Base-by-base conservation (phyloP, 1,140 invertebrate species). In the Saccostrea glomerata region DNA sequence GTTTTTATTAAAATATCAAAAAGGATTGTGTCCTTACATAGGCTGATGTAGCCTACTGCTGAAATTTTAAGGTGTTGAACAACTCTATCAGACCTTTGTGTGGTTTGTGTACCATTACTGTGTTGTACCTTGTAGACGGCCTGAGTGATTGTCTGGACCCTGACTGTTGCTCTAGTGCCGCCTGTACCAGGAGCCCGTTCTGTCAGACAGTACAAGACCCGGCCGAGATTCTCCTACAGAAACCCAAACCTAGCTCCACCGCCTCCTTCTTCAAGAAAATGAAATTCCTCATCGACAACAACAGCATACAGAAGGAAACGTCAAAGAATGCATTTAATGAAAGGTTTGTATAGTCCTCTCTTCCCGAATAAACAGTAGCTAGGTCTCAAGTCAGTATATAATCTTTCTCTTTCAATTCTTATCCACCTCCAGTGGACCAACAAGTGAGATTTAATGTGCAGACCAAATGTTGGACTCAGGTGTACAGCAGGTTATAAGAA, bases 241-340 rank as follows among this genome's bases (percentile, higher is more conserved):
- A 99, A 95, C 98, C 99, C 93, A 98, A 98, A 1, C 98, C 98
- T 1, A 97, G 98, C 23, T 98, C 98, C 89, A 99, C 98, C 0
- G 98, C 98, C 0, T 99, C 98, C 0, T 99, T 99, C 96, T 99
- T 99, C 94, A 98, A 99, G 94, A 97, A 98, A 93, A 99, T 99
- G 97, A 98, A 98, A 94, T 99, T 99, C 95, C 96, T 99, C 66
- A 99, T 99, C 90, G 98, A 99, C 95, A 98, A 99, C 94, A 98
- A 98, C 93, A 99, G 98, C 95, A 96, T 99, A 23, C 99, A 99
- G 95, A 98, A 98, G 94, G 99, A 99, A 95, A 98, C 98, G 23
- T 97, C 98, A 90, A 97, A 97, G 92, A 98, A 98, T 92, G 98
- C 97, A 9, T 99, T 99, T 95, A 99, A 99, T 95, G 98, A 99